A percentile compares a stretch with the other conserved stretches of the same genome.
phyloP scores from a whole-genome alignment of 2,113 vertebrate species.

The Callithrix jacchus region DNA sequence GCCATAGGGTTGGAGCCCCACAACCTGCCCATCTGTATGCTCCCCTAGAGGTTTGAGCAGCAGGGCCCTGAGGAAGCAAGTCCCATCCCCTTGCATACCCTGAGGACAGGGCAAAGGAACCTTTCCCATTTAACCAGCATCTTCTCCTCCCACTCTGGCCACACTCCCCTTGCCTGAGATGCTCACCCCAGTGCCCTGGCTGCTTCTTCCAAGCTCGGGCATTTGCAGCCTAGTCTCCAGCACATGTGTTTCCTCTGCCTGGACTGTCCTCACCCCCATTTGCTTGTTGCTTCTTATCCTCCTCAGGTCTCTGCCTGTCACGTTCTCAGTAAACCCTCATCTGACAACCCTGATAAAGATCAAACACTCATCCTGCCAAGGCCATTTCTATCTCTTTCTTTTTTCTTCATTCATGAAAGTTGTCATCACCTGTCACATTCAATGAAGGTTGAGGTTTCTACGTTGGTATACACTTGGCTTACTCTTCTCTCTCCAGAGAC shows the following conservation, averaged over 20 bases:
- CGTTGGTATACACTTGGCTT: neutral
- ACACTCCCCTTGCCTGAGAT: neutral
- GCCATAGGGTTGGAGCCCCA: too few relatives aligned
- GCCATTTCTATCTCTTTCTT: neutral
- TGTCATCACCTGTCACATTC: neutral
- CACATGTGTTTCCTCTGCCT: accelerated
- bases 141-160: neutral
- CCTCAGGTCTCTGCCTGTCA: neutral
- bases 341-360: neutral
- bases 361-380: neutral
- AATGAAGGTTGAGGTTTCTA: accelerated
- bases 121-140: too few relatives aligned
- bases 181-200: accelerated
- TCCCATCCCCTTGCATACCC: too few relatives aligned
- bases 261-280: accelerated
- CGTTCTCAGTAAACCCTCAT: neutral
- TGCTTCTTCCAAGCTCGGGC: accelerated
- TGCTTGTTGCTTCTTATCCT: neutral
- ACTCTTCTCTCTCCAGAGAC: neutral
- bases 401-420: neutral
- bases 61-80: too few relatives aligned
- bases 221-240: accelerated
- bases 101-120: too few relatives aligned
- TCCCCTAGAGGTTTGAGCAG: too few relatives aligned
- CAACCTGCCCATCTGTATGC: too few relatives aligned